These are phyloP conservation scores for Phocoena phocoena DNA, from an alignment of 2,113 vertebrate species.

Conservation along the genomic window DNA sequence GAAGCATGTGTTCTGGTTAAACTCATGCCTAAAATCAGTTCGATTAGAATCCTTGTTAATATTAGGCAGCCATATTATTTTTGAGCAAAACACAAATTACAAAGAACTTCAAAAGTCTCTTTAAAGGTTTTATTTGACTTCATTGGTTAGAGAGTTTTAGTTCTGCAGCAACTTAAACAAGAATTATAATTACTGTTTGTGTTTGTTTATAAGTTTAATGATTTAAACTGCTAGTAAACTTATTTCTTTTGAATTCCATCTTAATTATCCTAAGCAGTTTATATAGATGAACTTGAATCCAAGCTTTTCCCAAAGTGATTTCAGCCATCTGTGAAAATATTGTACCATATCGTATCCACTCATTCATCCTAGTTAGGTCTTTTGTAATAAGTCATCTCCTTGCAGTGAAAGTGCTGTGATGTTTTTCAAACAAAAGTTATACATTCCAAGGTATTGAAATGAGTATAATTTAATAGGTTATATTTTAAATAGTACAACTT, in stretches of 20 bases:
- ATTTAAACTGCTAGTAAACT: neutral
- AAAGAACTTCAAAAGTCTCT: neutral
- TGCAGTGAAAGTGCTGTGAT: slow-evolving; percentile 35
- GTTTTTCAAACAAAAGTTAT: neutral
- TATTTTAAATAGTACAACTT: slow-evolving; percentile 33
- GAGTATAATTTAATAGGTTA: slow-evolving; percentile 31
- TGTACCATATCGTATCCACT: slow-evolving; percentile 65
- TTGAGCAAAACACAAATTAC: slow-evolving; percentile 15
- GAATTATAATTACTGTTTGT: slow-evolving; percentile 19
- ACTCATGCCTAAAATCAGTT: neutral
- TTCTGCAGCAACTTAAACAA: neutral
- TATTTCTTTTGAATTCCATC: slow-evolving; percentile 69
- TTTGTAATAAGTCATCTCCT: slow-evolving; percentile 74
- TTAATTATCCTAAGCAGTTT: slow-evolving; percentile 49
- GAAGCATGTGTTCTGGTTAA: neutral
- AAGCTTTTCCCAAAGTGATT: slow-evolving; percentile 76
- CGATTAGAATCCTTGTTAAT: neutral
- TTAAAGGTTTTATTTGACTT: slow-evolving; percentile 39
- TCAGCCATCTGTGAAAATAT: slow-evolving; percentile 77
- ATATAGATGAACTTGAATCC: slow-evolving; percentile 71
- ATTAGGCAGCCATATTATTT: neutral
- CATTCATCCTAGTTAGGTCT: slow-evolving; percentile 79
- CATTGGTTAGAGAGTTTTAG: neutral
- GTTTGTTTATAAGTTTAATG: slow-evolving; percentile 26
- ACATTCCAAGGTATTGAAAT: slow-evolving; percentile 27